Evolutionary conservation across 2,113 vertebrate genomes (phyloP), one percentile per base, ranked within the genome.

Genomic region (Tauraco erythrolophus): DNA sequence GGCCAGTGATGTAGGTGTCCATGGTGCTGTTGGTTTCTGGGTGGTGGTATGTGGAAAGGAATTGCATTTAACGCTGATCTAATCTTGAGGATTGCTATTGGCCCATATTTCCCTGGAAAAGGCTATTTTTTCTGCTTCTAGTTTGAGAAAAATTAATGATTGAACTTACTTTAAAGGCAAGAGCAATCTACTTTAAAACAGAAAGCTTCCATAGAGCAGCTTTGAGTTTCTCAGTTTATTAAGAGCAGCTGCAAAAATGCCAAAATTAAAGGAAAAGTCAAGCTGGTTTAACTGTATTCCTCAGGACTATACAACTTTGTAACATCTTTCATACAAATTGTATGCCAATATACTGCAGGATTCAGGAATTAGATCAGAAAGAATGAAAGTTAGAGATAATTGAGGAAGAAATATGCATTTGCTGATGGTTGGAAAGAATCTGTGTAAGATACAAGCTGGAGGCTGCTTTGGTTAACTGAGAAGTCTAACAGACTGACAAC

Each of bases 1-100:
- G 98, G 99, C 99, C 98, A 99, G 99, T 84, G 99, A 99, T 98
- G 99, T 99, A 99, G 98, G 99, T 99, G 92, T 91, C 95, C 93
- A 33, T 82, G 70, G 69, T 94, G 80, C 68, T 93, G 71, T 95
- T 88, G 60, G 31, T 91, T 96, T 94, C 88, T 95, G 84, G 57
- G 48, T 50, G 45, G 74, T 68, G 43, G 35, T 62, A 24, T 65
- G 30, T 84, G 80, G 57, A 91, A 88, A 84, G 58, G 37, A 85
- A 54, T 62, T 76, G 37, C 31, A 39, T 92, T 57, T 96, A 79
- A 66, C 8, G 3, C 41, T 90, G 45, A 60, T 68, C 8, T 92
- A 27, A 64, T 89, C 53, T 43, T 46, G 27, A 17, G 17, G 51
- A 84, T 24, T 57, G 35, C 39, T 86, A 7, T 21, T 85, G 60